Evolutionary conservation across 2,888 invertebrate genomes (phyloP), one percentile per base, ranked within the genome.

Genomic region (Harpagoxenus sublaevis): DNA sequence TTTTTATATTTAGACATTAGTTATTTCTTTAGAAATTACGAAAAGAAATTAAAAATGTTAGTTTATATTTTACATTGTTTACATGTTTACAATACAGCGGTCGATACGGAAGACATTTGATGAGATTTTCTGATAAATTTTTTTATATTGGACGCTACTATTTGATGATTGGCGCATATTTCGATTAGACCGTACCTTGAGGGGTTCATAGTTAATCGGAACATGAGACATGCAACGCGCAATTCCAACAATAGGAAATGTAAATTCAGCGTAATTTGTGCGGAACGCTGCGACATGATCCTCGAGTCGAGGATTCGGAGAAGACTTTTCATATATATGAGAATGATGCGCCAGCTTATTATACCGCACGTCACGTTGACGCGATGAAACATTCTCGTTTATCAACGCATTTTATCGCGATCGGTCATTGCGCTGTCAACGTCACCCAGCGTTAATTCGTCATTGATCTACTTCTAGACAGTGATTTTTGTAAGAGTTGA

Each of bases 381-480:
- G 18, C 57, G 68, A 63, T 75, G 77, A 75, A 10, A 71, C 66
- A 83, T 66, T 77, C 83, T 42, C 74, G 48, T 86, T 85, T 85
- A 48, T 71, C 53, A 18, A 51, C 53, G 63, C 45, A 12, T 70
- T 89, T 86, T 75, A 84, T 87, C 68, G 55, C 68, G 75, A 75
- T 84, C 66, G 48, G n/a, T 55, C 75, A 48, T 88, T 74, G 71
- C 8, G 68, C 85, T 84, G 81, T 60, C 87, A 87, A 78, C 84
- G 82, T 77, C 83, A 51, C 45, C 74, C 39, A 51, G 55, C 55
- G 53, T 23, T 83, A 85, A 77, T 84, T 83, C 78, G 77, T 77
- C 73, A 66, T 84, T 84, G 88, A 84, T 87, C 88, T 79, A 85
- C 63, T 87, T 87, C 55, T n/a, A 55, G 23, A 73, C 75, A 53